These are phyloP conservation scores for Bombus confusus DNA, from an alignment of 1,140 invertebrate genomes.

Conservation along the genomic window DNA sequence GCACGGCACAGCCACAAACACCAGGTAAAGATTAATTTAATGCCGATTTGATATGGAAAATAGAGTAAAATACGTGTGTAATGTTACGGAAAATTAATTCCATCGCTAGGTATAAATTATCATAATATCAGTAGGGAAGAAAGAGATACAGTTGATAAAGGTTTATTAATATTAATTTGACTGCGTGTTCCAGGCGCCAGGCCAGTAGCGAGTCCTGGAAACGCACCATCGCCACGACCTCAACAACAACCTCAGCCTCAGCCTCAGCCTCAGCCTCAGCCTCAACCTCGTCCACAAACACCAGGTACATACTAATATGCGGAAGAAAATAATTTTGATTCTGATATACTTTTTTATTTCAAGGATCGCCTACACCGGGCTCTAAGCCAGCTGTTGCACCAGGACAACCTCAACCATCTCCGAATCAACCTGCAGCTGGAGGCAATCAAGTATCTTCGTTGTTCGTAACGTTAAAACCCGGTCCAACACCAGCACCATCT, in stretches of 20 bases:
- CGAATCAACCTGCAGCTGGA: constrained; percentile 3
- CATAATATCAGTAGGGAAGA: background rate
- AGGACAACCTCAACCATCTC: constrained; percentile 5
- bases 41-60: background rate
- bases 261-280: background rate
- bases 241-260: constrained; percentile 13
- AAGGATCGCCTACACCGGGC: background rate
- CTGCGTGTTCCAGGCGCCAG: background rate
- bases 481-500: background rate
- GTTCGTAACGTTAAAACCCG: constrained; percentile 28
- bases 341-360: background rate
- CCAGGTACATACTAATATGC: constrained; percentile 2
- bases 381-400: background rate
- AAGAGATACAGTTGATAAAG: no score
- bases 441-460: constrained; percentile 47
- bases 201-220: background rate
- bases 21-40: constrained; percentile 3
- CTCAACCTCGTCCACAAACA: background rate
- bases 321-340: background rate
- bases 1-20: background rate
- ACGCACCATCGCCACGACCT: background rate
- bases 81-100: background rate
- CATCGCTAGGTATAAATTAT: background rate
- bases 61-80: background rate
- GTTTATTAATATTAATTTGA: background rate